Evolutionary conservation across 2,888 invertebrate species (phyloP).

Genomic region (Eupithecia pulchellata): DNA sequence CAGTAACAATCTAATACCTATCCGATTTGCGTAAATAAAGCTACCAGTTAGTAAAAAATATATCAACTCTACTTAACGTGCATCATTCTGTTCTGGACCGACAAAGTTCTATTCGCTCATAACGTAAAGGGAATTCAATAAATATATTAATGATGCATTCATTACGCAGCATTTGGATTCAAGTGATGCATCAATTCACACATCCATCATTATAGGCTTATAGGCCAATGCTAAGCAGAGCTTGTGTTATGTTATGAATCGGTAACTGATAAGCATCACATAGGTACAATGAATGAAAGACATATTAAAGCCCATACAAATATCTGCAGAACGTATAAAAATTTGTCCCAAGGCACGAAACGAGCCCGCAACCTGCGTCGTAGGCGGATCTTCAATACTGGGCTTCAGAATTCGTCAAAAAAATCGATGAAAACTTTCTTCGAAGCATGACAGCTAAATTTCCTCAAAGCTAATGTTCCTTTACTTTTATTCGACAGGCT

Average conservation of each 20-base stretch:
- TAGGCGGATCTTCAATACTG: neutral
- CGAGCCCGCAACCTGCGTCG: neutral
- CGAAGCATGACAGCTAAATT: slow-evolving; percentile 25
- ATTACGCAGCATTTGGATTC: too few species aligned
- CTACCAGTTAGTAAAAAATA: neutral
- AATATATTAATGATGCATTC: too few species aligned
- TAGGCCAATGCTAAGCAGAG: neutral
- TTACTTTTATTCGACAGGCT: slow-evolving; percentile 80
- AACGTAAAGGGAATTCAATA: neutral
- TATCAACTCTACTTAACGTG: neutral
- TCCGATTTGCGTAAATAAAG: neutral
- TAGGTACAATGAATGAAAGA: too few species aligned
- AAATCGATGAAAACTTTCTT: neutral
- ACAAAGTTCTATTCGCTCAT: neutral
- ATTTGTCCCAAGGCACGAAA: neutral
- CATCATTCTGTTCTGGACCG: neutral
- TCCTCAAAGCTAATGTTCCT: slow-evolving; percentile 17
- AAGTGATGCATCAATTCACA: too few species aligned
- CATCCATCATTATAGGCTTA: neutral
- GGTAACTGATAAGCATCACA: too few species aligned
- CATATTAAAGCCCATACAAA: too few species aligned
- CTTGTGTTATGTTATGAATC: too few species aligned
- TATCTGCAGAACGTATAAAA: neutral
- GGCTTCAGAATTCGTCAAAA: neutral
- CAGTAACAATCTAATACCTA: neutral